These are phyloP conservation scores for Seira musarum DNA, from an alignment of 2,888 invertebrate species.

Conservation along the genomic window DNA sequence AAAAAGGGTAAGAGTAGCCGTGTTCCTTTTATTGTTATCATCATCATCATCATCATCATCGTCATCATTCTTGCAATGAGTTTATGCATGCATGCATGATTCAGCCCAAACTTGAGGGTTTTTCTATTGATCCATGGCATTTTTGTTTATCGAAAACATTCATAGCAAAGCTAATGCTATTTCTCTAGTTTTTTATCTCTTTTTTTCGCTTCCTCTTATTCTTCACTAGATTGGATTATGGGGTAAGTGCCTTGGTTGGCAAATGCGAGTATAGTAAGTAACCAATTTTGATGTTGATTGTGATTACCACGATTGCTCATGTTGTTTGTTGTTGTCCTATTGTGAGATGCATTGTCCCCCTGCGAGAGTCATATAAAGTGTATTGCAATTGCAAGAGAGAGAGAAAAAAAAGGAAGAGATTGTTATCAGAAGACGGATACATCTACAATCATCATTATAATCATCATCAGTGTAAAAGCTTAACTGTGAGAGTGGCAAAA, in stretches of 20 bases:
- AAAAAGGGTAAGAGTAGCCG: constrained; percentile 30
- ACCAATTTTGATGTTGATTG: constrained; percentile 46
- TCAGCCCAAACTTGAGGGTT: constrained; percentile 31
- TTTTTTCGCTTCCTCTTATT: background rate
- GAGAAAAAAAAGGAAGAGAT: constrained; percentile 3
- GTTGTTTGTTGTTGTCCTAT: constrained; percentile 14
- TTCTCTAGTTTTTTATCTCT: background rate
- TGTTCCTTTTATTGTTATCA: constrained; percentile 13
- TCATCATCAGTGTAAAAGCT: constrained; percentile 10
- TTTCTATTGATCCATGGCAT: constrained; percentile 26
- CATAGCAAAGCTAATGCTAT: constrained; percentile 1
- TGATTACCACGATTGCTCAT: constrained; percentile 40
- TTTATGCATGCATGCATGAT: constrained; percentile 33
- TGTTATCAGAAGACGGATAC: constrained; percentile 11
- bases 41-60: no score
- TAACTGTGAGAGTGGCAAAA: constrained; percentile 4
- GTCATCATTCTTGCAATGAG: background rate
- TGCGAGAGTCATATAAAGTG: constrained; percentile 6
- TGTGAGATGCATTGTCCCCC: constrained; percentile 3
- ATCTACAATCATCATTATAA: constrained; percentile 18
- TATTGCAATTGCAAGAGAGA: background rate
- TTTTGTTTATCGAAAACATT: constrained; percentile 17
- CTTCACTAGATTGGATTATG: constrained; percentile 12
- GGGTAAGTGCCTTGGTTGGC: background rate
- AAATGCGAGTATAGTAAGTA: constrained; percentile 18